Evolutionary conservation across 1,140 invertebrate genomes (phyloP), one percentile per base, ranked within the genome.

Genomic region (Drosophila takahashii): DNA sequence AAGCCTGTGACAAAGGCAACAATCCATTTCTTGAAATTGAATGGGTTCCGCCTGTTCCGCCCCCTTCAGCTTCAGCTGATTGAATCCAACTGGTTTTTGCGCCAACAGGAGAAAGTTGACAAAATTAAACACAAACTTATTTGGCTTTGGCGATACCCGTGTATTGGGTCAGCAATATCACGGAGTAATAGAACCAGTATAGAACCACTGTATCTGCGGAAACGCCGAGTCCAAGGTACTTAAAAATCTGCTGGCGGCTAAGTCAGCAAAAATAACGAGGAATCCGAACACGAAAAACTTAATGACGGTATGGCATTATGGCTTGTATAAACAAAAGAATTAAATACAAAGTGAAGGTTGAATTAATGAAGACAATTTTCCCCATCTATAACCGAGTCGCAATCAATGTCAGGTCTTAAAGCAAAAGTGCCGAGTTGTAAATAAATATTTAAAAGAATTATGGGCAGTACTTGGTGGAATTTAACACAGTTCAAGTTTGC

Each of bases 321-420:
- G 53, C 27, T 65, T 67, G 64, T 51, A 67, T 51, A 67, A 67
- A 51, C 59, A 67, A 51, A 65, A 65, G 59, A 67, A 67, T 67
- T 67, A 67, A 67, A 67, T 27, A 41, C 59, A 26, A 41, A 18
- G 26, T 51, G 59, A 67, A 67, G 64, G 64, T 65, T 67, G 45
- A 41, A 66, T 41, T 64, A 34, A 67, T 64, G 37, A 62, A 26
- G 64, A 45, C 64, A 36, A 66, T 62, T 64, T 64, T 15, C 27
- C 27, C 16, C 44, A 62, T 66, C 26, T 47, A 34, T 16, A 34
- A 34, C 9, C 13, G 15, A 61, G 26, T 48, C 15, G 47, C 26
- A 64, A 50, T 45, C 64, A 66, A 66, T 66, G 64, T 11, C 44
- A 41, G 37, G 37, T 29, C 26, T 4, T 4, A 48, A 39, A 50